Evolutionary conservation across 2,113 vertebrate genomes (phyloP), one percentile per base, ranked within the genome.

Genomic region (Seriola quinqueradiata): DNA sequence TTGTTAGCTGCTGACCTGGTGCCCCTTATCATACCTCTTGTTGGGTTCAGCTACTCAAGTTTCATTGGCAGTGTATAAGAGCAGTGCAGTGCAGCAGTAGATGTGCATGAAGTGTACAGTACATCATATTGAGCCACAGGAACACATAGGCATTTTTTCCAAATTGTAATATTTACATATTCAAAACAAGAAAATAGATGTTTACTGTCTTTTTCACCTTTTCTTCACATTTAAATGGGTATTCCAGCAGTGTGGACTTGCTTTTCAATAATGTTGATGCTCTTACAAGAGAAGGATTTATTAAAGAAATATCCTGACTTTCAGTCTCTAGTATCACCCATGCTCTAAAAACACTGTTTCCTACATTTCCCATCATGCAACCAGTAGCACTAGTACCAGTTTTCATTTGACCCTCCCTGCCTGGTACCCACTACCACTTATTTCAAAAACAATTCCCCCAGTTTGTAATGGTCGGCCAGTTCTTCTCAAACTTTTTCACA

Each of bases 1-100:
- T 70, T 58, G 63, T 83, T 85, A 70, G 74, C 44, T 34, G 36
- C 70, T 83, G 85, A 84, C 78, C 77, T 84, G 11, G 5, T 77
- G 71, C 5, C 68, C 25, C 36, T 46, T 42, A 60, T 80, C 40
- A 48, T 72, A 16, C 58, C 58, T 69, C 58, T 14, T 69, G 38
- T 60, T 21, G n/a, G 59, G 3, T 59, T 17, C 55, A 73, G 34
- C 55, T 78, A 55, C 46, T 55, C 42, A 3, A 3, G 25, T 81
- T 82, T 75, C 82, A 79, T 13, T 63, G 32, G 23, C n/a, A 12
- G 40, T 50, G 54, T 25, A 6, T 36, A 72, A 10, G 42, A 25
- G 40, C 10, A 72, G 28, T 48, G n/a, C 16, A 69, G 61, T n/a
- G 42, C 58, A 58, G 34, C 52, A 46, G 38, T 21, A 21, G 17